Evolutionary conservation across 2,797 vertebrate species (phyloP), one percentile per base, ranked within the genome.

Genomic region (Argyrosomus regius): DNA sequence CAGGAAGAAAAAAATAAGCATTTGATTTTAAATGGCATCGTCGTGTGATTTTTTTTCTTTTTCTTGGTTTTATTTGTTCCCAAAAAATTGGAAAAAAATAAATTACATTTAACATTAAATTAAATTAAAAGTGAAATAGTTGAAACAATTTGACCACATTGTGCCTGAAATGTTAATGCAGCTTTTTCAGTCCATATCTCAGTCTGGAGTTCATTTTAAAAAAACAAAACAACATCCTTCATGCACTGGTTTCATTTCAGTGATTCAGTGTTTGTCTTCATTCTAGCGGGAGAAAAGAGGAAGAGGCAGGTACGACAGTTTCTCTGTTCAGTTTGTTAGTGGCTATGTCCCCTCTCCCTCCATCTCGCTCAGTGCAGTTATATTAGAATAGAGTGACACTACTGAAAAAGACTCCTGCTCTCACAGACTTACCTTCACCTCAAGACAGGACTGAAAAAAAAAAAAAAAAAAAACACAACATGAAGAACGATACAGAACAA

Each of bases 71-170:
- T 90, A 91, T 92, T 92, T 91, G 86, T 92, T 94, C 90, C 94
- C 93, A 88, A 83, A 88, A 88, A 86, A 87, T 61, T 82, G 83
- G 85, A 83, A 92, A 90, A 93, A 91, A 96, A 93, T 91, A 93
- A 93, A 94, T 94, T 93, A 94, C 84, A 94, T 84, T 90, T 87
- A 86, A 93, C 86, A 90, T 95, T 95, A 93, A 93, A 95, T 94
- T 94, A 94, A 94, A 93, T 95, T 95, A 94, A 94, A 94, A 94
- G 87, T 90, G 91, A 93, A 93, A 87, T 70, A 88, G 56, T 82
- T 91, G 75, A 92, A 92, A 91, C 75, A 35, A 88, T 93, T 92
- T 82, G 86, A 93, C 90, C 91, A 93, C 87, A 80, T 91, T 90
- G 90, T 89, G 89, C 81, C 92, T 91, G 93, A 94, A 95, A 94